Evolutionary conservation across 2,113 vertebrate genomes (phyloP), one percentile per base, ranked within the genome.

Genomic region (Malaclemys terrapin): DNA sequence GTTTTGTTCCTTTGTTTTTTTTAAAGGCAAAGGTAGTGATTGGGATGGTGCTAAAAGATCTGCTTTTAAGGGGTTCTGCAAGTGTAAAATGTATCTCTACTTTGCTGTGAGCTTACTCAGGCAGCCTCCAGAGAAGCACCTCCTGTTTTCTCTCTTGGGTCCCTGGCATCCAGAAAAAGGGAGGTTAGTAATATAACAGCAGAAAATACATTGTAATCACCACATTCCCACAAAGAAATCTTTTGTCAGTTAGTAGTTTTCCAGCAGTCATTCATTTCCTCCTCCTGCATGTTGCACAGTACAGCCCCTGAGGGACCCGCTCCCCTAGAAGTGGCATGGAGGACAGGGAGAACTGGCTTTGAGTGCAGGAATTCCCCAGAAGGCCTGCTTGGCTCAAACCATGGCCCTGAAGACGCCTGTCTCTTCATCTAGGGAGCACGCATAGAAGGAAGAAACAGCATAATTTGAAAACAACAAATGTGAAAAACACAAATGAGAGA

Each of bases 401-500:
- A 29, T 29, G 31, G 14, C 49, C n/a, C 17, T 20, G 17, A 54
- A 22, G 14, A 56, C 1, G 38, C 25, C 7, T 86, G n/a, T 52
- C 10, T 52, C 4, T 10, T 20, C 11, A 8, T 49, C 52, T 88
- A 24, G 78, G 52, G 35, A 62, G 27, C 0, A 56, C 84, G 80
- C 35, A 81, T 38, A 25, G 81, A 85, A 53, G 52, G 83, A 79
- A 54, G 35, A 53, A 85, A 49, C 83, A 56, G 3, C 19, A 4
- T 31, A 25, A 1, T 62, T 25, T 49, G 69, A 81, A 82, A 29
- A 57, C 12, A 56, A 54, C 27, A 27, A 1, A 1, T 42, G 78
- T 12, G 16, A n/a, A 47, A 42, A 52, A 4, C 82, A 42, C 22
- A 0, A 22, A 1, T 17, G 17, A 72, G 52, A 12, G 0, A 0